phyloP scores from a whole-genome alignment of 2,113 vertebrate genomes.

The Thomomys bottae region DNA sequence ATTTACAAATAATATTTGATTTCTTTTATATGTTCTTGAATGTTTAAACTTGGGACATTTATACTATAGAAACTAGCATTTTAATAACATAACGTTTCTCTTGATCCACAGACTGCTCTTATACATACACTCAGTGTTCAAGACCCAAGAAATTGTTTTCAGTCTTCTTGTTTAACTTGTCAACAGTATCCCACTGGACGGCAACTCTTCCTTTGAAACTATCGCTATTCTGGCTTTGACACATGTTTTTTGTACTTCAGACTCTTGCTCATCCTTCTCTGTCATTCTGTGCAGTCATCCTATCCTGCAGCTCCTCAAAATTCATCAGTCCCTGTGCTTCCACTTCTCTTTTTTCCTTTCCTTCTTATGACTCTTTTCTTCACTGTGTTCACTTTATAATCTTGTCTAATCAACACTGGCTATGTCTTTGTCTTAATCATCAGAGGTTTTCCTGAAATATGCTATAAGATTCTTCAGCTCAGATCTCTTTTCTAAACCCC shows the following conservation, averaged over 20 bases:
- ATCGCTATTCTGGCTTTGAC: neutral
- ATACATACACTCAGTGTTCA: neutral
- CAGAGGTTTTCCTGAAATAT: neutral
- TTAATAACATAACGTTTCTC: neutral
- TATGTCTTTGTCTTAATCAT: rapidly evolving
- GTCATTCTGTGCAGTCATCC: neutral
- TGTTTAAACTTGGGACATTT: slow-evolving; percentile 25
- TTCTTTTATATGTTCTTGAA: slow-evolving; percentile 12
- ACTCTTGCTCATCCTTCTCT: neutral
- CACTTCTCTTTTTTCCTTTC: no score
- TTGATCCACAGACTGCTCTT: neutral
- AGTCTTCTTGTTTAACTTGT: neutral
- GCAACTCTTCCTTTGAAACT: neutral
- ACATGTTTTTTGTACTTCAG: neutral
- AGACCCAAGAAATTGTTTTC: neutral
- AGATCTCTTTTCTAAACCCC: neutral
- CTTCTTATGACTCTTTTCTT: no score
- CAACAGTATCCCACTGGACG: rapidly evolving
- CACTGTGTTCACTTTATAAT: neutral
- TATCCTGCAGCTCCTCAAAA: neutral
- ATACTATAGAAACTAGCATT: neutral
- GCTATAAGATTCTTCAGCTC: neutral
- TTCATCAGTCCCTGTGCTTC: neutral
- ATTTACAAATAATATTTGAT: neutral
- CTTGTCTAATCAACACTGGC: neutral